A percentile compares a stretch with the other conserved stretches of the same genome.
Evolutionary conservation across 2,797 vertebrate species (phyloP).

Genomic region (Anguilla anguilla): DNA sequence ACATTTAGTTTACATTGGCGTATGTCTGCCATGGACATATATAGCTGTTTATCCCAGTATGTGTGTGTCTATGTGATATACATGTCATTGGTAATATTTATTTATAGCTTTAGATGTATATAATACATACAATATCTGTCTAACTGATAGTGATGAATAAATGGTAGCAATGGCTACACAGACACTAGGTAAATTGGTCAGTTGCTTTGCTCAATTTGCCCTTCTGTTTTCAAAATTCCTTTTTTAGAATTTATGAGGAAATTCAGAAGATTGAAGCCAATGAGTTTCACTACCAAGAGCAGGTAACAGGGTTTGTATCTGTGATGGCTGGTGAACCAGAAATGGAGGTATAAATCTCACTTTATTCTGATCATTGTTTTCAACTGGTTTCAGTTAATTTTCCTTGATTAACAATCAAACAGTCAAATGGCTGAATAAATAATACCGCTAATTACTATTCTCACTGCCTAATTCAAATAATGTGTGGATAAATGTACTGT

Average conservation of each 20-base stretch:
- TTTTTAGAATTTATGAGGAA: constrained; percentile 88
- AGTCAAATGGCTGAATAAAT: not conserved
- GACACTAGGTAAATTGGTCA: not conserved
- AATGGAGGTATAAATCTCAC: not conserved
- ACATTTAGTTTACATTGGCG: not conserved
- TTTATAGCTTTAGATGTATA: not conserved
- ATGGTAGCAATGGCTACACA: not conserved
- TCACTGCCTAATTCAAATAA: not conserved
- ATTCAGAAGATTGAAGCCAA: constrained; percentile 95
- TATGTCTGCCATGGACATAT: too few species aligned
- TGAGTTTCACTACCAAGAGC: constrained; percentile 94
- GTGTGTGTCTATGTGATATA: not conserved
- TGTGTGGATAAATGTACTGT: not conserved
- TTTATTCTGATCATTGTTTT: not conserved
- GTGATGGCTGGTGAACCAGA: not conserved
- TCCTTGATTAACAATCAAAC: not conserved
- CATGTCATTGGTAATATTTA: not conserved
- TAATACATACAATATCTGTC: too few species aligned
- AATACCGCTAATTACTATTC: not conserved
- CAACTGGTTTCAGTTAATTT: not conserved
- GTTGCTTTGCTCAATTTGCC: not conserved
- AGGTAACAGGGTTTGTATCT: constrained; percentile 71
- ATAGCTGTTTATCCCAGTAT: too few species aligned
- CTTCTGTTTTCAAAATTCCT: not conserved
- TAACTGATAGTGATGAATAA: not conserved